These are phyloP conservation scores for Gorsachius goisagi DNA, from an alignment of 2,113 vertebrate species.

Conservation along the genomic window DNA sequence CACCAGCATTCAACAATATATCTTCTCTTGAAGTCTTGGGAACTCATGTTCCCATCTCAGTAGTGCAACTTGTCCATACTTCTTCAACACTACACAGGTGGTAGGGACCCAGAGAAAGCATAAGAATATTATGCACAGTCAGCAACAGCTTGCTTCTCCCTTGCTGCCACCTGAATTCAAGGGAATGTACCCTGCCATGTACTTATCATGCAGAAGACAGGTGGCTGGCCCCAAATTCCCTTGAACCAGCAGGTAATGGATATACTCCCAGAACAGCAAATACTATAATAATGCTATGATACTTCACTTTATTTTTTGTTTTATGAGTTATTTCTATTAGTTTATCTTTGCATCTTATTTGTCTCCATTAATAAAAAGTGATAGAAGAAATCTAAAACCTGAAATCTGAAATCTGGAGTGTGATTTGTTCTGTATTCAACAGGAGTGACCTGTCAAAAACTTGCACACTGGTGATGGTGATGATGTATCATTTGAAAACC, in stretches of 20 bases:
- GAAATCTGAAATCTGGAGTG: not conserved
- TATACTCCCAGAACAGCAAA: not conserved
- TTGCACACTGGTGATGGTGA: not conserved
- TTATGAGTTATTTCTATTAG: not conserved
- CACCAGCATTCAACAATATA: not conserved
- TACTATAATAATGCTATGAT: not conserved
- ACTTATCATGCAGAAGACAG: not conserved
- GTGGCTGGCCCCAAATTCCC: not conserved
- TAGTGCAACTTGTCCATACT: not conserved
- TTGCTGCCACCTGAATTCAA: not conserved
- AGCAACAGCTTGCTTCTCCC: rapidly evolving
- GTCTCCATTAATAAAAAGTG: not conserved
- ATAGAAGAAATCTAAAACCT: not conserved
- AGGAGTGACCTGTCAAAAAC: not conserved
- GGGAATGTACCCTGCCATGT: not conserved
- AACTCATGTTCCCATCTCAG: not conserved
- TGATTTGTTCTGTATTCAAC: not conserved
- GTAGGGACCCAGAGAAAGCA: not conserved
- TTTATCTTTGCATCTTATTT: not conserved
- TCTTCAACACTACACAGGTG: not conserved
- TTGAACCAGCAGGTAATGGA: not conserved
- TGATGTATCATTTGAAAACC: not conserved
- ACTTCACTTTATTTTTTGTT: not conserved
- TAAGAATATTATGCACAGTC: not conserved
- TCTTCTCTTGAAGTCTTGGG: not conserved